A percentile compares a stretch with the other conserved stretches of the same genome.
These are phyloP conservation scores for Sus cebifrons DNA, from an alignment of 2,797 vertebrate genomes.

Conservation along the genomic window DNA sequence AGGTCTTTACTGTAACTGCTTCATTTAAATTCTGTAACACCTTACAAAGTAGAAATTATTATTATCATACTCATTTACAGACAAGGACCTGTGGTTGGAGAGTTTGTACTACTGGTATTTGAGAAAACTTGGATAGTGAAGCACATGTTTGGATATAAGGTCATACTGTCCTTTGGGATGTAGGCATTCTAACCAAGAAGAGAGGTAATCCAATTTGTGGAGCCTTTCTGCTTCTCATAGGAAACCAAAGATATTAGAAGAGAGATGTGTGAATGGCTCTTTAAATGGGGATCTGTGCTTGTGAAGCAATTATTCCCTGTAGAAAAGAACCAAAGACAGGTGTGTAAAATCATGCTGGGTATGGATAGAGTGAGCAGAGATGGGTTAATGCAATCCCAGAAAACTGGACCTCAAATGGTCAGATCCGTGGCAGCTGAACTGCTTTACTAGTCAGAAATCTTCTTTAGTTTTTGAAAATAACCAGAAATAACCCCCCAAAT, in stretches of 20 bases:
- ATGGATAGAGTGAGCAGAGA: constrained; percentile 30
- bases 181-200: neutral
- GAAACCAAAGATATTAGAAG: neutral
- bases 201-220: neutral
- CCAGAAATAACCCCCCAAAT: constrained; percentile 38
- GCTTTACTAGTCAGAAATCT: neutral
- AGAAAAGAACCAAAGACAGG: constrained; percentile 51
- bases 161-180: neutral
- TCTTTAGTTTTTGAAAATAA: constrained; percentile 55
- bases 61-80: neutral
- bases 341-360: constrained; percentile 7
- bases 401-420: constrained; percentile 42
- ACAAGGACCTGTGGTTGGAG: neutral
- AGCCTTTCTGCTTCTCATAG: constrained; percentile 24
- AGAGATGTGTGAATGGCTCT: neutral
- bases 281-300: constrained; percentile 31
- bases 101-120: neutral
- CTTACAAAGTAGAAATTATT: neutral
- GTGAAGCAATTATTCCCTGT: constrained; percentile 45
- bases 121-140: neutral
- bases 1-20: neutral
- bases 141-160: neutral
- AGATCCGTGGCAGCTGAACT: constrained; percentile 49
- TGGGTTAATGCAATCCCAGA: neutral
- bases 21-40: constrained; percentile 39